phyloP scores from a whole-genome alignment of 1,140 invertebrate genomes.

The Drosophila asahinai region DNA sequence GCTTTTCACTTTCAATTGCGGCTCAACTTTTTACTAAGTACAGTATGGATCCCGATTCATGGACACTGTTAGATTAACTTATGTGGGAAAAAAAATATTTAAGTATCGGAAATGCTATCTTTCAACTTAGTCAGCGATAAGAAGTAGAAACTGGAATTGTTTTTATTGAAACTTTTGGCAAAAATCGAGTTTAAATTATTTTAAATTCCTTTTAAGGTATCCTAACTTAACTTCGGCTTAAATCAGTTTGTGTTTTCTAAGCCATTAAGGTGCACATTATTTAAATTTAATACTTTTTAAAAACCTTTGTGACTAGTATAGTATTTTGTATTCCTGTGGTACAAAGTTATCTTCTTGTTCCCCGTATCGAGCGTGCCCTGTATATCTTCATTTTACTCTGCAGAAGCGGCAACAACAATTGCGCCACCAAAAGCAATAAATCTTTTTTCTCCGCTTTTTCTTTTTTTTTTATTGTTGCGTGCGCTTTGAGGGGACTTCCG shows the following conservation, averaged over 20 bases:
- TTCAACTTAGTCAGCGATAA: background rate
- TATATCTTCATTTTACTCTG: constrained; percentile 43
- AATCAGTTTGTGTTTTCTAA: background rate
- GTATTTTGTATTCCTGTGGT: background rate
- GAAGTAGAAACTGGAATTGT: background rate
- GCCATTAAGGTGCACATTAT: background rate
- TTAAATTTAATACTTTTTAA: background rate
- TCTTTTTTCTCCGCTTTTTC: constrained; percentile 62
- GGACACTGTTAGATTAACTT: background rate
- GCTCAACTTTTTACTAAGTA: constrained; percentile 75
- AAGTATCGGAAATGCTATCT: too few relatives aligned
- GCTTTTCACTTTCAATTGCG: constrained; percentile 85
- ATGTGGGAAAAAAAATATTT: too few relatives aligned
- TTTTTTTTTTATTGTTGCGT: constrained; percentile 68
- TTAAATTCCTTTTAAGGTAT: background rate
- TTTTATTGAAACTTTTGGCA: background rate
- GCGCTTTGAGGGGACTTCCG: constrained; percentile 53
- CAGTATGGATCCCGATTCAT: background rate
- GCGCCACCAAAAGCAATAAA: constrained; percentile 80
- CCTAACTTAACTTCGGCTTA: too few relatives aligned
- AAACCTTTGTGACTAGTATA: rapidly evolving
- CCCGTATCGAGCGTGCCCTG: too few relatives aligned
- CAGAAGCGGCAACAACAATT: constrained; percentile 68
- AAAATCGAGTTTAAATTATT: background rate
- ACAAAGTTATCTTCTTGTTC: background rate